A percentile compares a stretch with the other conserved stretches of the same genome.
phyloP scores from a whole-genome alignment of 64 coral and sea anemone species.

The Dendrophyllia cribrosa region DNA sequence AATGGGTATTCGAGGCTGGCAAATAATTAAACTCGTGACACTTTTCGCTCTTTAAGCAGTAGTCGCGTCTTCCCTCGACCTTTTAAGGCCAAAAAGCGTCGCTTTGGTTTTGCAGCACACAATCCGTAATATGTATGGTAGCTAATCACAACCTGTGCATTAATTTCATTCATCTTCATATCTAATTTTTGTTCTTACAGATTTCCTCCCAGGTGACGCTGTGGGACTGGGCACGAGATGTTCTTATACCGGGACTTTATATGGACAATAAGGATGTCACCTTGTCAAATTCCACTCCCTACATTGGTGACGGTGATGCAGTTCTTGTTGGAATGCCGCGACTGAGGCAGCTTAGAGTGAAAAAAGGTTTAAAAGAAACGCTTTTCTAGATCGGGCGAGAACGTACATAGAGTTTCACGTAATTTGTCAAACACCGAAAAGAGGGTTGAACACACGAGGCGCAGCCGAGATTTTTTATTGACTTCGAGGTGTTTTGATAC shows the following conservation, averaged over 20 bases:
- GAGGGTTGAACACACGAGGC: too few relatives aligned
- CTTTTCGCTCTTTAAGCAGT: too few relatives aligned
- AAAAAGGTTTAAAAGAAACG: constrained; percentile 3
- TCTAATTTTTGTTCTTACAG: background rate
- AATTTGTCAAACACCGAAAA: too few relatives aligned
- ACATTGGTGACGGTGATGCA: constrained; percentile 27
- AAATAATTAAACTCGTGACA: too few relatives aligned
- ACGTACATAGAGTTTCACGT: too few relatives aligned
- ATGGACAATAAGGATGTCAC: background rate
- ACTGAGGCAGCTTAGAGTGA: constrained; percentile 40
- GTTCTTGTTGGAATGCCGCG: constrained; percentile 37
- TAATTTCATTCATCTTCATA: background rate
- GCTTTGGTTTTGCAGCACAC: too few relatives aligned
- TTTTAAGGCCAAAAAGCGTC: too few relatives aligned
- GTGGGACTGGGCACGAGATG: constrained; percentile 29
- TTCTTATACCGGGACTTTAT: constrained; percentile 30
- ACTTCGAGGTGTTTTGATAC: too few relatives aligned
- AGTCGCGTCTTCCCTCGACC: too few relatives aligned
- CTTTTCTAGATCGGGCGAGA: background rate
- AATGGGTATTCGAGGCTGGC: too few relatives aligned
- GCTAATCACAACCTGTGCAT: background rate
- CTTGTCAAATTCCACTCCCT: constrained; percentile 19
- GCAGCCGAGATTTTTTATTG: too few relatives aligned
- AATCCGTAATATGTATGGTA: too few relatives aligned
- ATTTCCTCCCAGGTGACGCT: constrained; percentile 4